Percentiles rank a stretch among this genome's conserved stretches.
phyloP scores from a whole-genome alignment of 1,140 invertebrate species.

The Panagrolaimus sp. region DNA sequence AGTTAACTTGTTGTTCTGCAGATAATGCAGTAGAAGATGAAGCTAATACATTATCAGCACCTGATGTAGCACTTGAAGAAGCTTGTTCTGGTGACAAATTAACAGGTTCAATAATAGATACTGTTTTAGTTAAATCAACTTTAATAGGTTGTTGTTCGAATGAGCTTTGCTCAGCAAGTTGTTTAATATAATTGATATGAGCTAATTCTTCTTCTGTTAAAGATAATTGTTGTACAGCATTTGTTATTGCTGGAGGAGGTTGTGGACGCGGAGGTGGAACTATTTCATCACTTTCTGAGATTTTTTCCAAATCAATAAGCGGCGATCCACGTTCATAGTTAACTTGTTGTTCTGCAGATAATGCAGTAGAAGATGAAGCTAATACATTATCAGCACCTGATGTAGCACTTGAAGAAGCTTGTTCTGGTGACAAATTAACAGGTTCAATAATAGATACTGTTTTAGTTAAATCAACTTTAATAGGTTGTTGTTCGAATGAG shows the following conservation, averaged over 20 bases:
- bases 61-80: not conserved
- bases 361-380: not conserved
- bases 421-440: no score
- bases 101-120: not conserved
- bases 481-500: no score
- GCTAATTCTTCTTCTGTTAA: slow-evolving; percentile 19
- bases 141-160: slow-evolving; percentile 11
- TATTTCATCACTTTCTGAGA: not conserved
- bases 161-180: slow-evolving; percentile 32
- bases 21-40: not conserved
- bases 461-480: no score
- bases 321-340: not conserved
- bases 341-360: not conserved
- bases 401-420: not conserved
- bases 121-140: not conserved
- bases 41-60: slow-evolving; percentile 8
- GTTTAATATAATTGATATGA: slow-evolving; percentile 18
- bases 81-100: no score
- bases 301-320: not conserved
- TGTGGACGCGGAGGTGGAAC: not conserved
- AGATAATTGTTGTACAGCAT: not conserved
- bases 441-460: no score
- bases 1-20: not conserved
- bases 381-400: slow-evolving; percentile 4
- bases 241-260: not conserved